phyloP scores from a whole-genome alignment of 2,888 invertebrate species.

The Lacanobia oleracea region DNA sequence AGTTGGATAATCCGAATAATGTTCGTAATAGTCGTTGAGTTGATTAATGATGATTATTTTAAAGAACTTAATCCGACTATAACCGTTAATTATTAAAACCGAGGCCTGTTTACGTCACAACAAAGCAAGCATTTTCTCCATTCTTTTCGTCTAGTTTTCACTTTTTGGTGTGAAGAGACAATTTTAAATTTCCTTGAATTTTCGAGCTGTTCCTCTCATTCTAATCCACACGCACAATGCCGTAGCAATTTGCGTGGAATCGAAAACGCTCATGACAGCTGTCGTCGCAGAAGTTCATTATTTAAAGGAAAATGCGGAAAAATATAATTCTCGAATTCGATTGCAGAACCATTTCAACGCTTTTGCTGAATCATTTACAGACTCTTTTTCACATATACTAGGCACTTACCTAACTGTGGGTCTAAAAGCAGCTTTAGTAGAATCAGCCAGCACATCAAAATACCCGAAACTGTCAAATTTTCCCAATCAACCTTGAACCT shows the following conservation, averaged over 20 bases:
- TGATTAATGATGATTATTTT: slow-evolving; percentile 7
- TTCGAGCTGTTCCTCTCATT: slow-evolving; percentile 4
- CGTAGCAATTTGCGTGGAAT: slow-evolving; percentile 30
- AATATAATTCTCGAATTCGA: background rate
- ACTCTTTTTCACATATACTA: background rate
- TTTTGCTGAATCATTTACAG: background rate
- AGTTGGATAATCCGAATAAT: slow-evolving; percentile 14
- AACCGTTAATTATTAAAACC: slow-evolving; percentile 21
- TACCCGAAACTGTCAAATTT: no score
- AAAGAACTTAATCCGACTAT: slow-evolving; percentile 29
- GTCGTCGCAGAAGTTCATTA: slow-evolving; percentile 34
- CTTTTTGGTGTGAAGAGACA: background rate
- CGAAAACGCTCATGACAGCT: slow-evolving; percentile 30
- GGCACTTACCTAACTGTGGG: background rate
- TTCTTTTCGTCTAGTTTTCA: background rate
- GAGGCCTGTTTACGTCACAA: slow-evolving; percentile 2
- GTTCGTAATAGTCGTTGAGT: background rate
- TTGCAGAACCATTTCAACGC: background rate
- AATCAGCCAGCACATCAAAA: no score
- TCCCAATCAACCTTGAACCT: no score
- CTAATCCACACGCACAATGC: slow-evolving; percentile 18
- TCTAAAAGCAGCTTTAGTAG: no score
- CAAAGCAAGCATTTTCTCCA: background rate
- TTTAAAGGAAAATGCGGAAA: slow-evolving; percentile 19
- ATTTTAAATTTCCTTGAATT: slow-evolving; percentile 2